Evolutionary conservation across 2,113 vertebrate species (phyloP).

Genomic region (Scatophagus argus): DNA sequence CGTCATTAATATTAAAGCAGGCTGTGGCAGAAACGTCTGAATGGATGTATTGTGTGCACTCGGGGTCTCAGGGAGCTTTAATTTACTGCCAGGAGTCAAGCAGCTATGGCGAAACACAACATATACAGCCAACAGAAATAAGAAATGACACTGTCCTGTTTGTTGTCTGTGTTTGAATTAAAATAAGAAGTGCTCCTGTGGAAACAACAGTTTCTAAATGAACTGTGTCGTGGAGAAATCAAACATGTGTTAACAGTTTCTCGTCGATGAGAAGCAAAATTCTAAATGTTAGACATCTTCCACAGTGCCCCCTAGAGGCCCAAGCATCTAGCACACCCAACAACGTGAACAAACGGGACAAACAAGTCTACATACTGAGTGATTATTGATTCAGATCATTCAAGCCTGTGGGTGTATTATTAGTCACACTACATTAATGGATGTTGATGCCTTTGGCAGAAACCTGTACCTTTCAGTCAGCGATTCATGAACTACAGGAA

Average conservation of each 20-base stretch:
- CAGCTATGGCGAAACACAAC: constrained; percentile 10
- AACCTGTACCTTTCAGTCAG: background rate
- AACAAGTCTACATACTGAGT: background rate
- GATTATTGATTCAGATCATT: background rate
- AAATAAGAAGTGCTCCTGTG: background rate
- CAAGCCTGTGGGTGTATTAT: background rate
- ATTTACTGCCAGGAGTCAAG: constrained; percentile 18
- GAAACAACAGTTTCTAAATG: background rate
- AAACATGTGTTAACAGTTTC: background rate
- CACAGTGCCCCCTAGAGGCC: background rate
- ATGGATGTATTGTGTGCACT: constrained; percentile 47
- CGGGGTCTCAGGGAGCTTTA: background rate
- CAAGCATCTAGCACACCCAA: background rate
- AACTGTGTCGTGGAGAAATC: background rate
- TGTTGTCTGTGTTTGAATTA: background rate
- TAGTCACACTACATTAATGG: background rate
- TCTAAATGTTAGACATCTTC: background rate
- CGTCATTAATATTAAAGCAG: constrained; percentile 74
- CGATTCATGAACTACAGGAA: background rate
- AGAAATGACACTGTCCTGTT: background rate
- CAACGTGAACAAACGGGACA: background rate
- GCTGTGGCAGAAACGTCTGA: constrained; percentile 37
- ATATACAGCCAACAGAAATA: background rate
- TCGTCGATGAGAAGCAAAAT: too few species aligned
- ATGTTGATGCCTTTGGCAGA: background rate